Conservation (phyloP, 1,140 invertebrate species). For the Sinella curviseta region DNA sequence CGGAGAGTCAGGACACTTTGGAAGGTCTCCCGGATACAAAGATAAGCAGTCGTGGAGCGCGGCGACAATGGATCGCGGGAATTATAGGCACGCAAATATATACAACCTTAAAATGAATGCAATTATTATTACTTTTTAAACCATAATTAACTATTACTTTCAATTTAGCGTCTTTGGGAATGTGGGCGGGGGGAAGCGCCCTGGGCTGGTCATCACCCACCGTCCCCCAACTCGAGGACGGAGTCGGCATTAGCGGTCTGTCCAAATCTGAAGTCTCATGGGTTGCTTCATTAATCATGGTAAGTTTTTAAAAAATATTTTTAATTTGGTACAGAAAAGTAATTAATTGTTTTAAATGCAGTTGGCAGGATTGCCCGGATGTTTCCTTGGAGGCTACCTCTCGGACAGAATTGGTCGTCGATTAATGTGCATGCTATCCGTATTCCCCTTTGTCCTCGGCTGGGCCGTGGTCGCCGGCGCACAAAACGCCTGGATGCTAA, state of each 20-base stretch:
- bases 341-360: constrained; percentile 70
- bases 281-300: constrained; percentile 68
- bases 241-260: constrained; percentile 58
- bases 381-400: neutral
- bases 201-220: constrained; percentile 77
- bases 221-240: constrained; percentile 62
- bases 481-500: constrained; percentile 61
- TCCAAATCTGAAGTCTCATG: constrained; percentile 63
- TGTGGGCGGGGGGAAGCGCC: constrained; percentile 66
- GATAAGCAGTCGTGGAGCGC: too few species aligned
- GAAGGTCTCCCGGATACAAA: too few species aligned
- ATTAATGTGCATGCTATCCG: constrained; percentile 68
- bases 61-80: neutral
- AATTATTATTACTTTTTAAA: neutral
- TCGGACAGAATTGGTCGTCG: constrained; percentile 63
- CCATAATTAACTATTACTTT: neutral
- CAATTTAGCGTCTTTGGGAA: constrained; percentile 64
- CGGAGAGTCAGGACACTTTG: too few species aligned
- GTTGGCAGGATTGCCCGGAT: constrained; percentile 53
- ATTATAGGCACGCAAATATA: neutral
- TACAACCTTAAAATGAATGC: neutral
- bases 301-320: constrained; percentile 64
- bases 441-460: constrained; percentile 70
- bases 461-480: constrained; percentile 73
- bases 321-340: constrained; percentile 55